Conservation (phyloP, 2,888 invertebrate genomes). For the Mermis nigrescens region DNA sequence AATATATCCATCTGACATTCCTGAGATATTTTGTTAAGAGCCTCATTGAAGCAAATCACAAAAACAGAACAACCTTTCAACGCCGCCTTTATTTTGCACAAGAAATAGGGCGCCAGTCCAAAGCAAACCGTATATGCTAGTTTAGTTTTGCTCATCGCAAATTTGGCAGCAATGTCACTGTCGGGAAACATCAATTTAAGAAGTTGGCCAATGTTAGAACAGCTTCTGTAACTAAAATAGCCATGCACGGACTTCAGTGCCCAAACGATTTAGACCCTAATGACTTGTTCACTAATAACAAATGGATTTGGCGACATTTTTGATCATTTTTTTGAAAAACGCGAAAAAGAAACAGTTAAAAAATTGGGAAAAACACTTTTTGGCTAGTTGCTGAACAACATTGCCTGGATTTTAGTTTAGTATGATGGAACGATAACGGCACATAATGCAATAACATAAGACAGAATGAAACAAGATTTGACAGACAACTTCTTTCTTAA, state of each 20-base stretch:
- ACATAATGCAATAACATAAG: too few relatives aligned
- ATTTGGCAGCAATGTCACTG: conserved; percentile 13
- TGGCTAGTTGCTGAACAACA: too few relatives aligned
- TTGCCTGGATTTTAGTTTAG: too few relatives aligned
- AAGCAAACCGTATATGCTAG: conserved; percentile 12
- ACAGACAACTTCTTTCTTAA: too few relatives aligned
- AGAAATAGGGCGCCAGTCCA: conserved; percentile 17
- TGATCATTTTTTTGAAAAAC: too few relatives aligned
- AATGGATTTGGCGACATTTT: conserved; percentile 2
- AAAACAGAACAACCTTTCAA: conserved; percentile 10
- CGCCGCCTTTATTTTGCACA: conserved; percentile 8
- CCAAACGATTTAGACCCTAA: neutral
- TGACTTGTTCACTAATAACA: neutral
- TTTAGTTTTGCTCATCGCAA: neutral
- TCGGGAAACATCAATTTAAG: conserved; percentile 11
- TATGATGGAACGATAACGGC: too few relatives aligned
- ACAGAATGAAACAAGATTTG: too few relatives aligned
- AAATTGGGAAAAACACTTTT: too few relatives aligned
- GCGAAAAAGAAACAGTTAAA: too few relatives aligned
- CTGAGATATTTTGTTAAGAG: conserved; percentile 15
- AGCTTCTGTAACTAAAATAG: neutral
- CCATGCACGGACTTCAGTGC: neutral
- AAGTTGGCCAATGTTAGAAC: neutral
- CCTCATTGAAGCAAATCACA: conserved; percentile 18
- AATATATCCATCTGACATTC: conserved; percentile 22